phyloP scores from a whole-genome alignment of 1,140 invertebrate species.

The Drosophila tsacasi region DNA sequence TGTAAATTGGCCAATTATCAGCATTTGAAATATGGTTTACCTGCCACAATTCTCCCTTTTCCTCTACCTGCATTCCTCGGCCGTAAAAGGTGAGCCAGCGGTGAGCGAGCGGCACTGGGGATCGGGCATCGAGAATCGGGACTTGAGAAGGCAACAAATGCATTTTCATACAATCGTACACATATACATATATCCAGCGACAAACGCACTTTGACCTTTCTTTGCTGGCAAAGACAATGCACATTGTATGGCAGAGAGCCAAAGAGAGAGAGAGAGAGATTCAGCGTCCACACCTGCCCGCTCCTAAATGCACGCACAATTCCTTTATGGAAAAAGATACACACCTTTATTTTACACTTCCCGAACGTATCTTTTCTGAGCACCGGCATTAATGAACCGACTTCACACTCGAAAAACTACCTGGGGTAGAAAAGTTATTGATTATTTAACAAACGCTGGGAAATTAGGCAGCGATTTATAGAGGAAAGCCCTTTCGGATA shows the following conservation, averaged over 20 bases:
- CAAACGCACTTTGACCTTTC: slow-evolving; percentile 76
- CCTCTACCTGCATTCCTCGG: slow-evolving; percentile 55
- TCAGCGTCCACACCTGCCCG: slow-evolving; percentile 60
- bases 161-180: slow-evolving; percentile 1
- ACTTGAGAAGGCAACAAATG: slow-evolving; percentile 25
- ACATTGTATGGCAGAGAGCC: slow-evolving; percentile 49
- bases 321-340: slow-evolving; percentile 61
- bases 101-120: slow-evolving; percentile 3
- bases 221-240: slow-evolving; percentile 63
- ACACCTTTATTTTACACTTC: slow-evolving; percentile 81
- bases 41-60: slow-evolving; percentile 42
- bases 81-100: slow-evolving; percentile 31
- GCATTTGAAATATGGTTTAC: slow-evolving; percentile 80
- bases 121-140: slow-evolving; percentile 18
- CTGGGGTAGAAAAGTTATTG: slow-evolving; percentile 61
- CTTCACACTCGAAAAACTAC: slow-evolving; percentile 67
- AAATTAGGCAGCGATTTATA: slow-evolving; percentile 83
- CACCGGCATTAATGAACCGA: slow-evolving; percentile 69
- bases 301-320: slow-evolving; percentile 67
- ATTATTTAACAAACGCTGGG: slow-evolving; percentile 77
- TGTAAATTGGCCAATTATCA: slow-evolving; percentile 81
- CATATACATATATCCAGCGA: slow-evolving; percentile 28
- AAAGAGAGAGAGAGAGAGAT: background rate
- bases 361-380: slow-evolving; percentile 48
- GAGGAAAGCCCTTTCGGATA: slow-evolving; percentile 61